These are phyloP conservation scores for Tenthredo distinguenda DNA, from an alignment of 2,888 invertebrate genomes.

Conservation along the genomic window DNA sequence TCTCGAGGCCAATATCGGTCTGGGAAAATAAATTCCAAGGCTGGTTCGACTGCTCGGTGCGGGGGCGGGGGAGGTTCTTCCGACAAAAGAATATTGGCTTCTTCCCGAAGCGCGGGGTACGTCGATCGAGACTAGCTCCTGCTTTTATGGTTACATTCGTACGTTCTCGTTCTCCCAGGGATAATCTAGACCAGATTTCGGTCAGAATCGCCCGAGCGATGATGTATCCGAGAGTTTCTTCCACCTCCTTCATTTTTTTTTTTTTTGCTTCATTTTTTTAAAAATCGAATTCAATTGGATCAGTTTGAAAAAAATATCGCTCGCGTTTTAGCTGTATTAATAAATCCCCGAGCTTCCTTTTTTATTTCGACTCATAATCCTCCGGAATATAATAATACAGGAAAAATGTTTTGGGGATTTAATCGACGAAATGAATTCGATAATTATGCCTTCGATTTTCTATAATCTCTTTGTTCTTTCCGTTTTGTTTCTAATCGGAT, in stretches of 20 bases:
- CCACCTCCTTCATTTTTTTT: too few species aligned
- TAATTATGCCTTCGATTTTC: not conserved
- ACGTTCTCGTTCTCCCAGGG: not conserved
- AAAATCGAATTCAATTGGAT: not conserved
- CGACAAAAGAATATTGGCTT: constrained; percentile 46
- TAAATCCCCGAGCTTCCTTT: not conserved
- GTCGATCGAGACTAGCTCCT: constrained; percentile 27
- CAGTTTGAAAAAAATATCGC: not conserved
- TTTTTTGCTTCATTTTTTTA: not conserved
- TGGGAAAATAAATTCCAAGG: constrained; percentile 40
- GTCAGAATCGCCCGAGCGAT: constrained; percentile 1
- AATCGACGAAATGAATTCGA: not conserved
- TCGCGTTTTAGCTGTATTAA: not conserved
- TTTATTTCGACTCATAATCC: not conserved
- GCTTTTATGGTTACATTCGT: constrained; percentile 43
- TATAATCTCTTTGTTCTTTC: not conserved
- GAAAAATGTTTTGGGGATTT: not conserved
- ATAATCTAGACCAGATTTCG: constrained; percentile 29
- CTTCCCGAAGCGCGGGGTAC: not conserved
- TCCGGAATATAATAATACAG: not conserved
- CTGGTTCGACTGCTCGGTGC: not conserved
- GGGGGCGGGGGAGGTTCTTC: not conserved
- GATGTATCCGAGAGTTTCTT: not conserved
- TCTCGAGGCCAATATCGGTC: constrained; percentile 20
- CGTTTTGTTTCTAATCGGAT: not conserved